Conservation (phyloP, 2,113 vertebrate species). For the Corynorhinus townsendii region DNA sequence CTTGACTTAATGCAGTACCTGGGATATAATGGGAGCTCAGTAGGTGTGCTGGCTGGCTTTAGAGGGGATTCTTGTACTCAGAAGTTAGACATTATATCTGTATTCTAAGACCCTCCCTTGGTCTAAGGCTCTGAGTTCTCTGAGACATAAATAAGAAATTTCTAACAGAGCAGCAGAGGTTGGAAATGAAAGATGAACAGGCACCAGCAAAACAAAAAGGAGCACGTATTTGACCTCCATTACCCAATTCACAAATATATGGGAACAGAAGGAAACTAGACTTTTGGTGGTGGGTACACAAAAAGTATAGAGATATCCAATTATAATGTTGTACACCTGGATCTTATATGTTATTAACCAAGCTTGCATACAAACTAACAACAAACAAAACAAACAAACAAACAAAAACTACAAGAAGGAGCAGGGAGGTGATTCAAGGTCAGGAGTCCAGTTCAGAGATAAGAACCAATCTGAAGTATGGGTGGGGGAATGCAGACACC, state of each 20-base stretch:
- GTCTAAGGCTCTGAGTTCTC: background rate
- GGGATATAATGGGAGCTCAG: background rate
- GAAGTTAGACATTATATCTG: background rate
- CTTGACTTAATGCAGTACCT: background rate
- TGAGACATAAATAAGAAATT: background rate
- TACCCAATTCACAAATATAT: background rate
- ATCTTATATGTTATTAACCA: background rate
- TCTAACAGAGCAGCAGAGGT: background rate
- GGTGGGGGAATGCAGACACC: background rate
- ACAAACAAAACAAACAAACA: background rate
- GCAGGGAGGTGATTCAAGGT: background rate
- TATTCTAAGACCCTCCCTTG: background rate
- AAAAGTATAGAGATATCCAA: background rate
- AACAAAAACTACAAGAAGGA: background rate
- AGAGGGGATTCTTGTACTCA: background rate
- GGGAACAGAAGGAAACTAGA: background rate
- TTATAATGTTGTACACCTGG: background rate
- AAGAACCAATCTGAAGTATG: background rate
- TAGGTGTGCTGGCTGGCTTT: background rate
- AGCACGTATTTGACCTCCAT: background rate
- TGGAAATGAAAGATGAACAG: background rate
- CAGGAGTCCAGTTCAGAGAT: background rate
- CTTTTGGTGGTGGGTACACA: background rate
- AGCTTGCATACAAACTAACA: background rate
- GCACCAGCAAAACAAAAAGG: background rate